Evolutionary conservation across 2,113 vertebrate species (phyloP).

Genomic region (Halichoerus grypus): DNA sequence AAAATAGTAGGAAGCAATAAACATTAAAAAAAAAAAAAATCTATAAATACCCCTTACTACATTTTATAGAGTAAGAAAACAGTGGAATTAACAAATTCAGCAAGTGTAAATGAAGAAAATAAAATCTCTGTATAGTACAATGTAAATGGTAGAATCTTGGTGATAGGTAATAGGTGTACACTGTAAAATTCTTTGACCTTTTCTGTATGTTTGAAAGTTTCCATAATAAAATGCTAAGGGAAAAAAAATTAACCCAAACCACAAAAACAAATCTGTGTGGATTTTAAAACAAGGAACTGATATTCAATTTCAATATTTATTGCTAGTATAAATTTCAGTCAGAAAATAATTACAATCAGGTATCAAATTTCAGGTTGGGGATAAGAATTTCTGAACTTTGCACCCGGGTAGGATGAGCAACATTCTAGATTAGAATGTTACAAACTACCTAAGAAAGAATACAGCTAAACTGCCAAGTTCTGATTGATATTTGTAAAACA

Average conservation of each 20-base stretch:
- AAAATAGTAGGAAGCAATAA: conserved; percentile 55
- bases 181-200: background rate
- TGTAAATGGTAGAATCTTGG: background rate
- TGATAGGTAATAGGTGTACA: background rate
- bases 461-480: background rate
- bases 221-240: background rate
- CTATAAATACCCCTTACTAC: background rate
- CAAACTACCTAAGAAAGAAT: background rate
- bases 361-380: background rate
- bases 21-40: conserved; percentile 18
- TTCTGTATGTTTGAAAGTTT: conserved; percentile 32
- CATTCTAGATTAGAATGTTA: background rate
- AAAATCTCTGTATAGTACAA: conserved; percentile 25
- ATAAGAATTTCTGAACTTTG: background rate
- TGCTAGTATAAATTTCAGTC: conserved; percentile 37
- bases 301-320: conserved; percentile 26
- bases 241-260: background rate
- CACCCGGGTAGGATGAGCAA: background rate
- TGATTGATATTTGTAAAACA: background rate
- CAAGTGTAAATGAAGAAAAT: conserved; percentile 44
- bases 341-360: conserved; percentile 39
- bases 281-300: background rate
- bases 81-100: background rate
- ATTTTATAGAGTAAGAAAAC: conserved; percentile 4
- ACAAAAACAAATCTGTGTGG: conserved; percentile 12